A percentile compares a stretch with the other conserved stretches of the same genome.
Evolutionary conservation across 1,140 invertebrate species (phyloP).

Genomic region (Leptinotarsa lineolata): DNA sequence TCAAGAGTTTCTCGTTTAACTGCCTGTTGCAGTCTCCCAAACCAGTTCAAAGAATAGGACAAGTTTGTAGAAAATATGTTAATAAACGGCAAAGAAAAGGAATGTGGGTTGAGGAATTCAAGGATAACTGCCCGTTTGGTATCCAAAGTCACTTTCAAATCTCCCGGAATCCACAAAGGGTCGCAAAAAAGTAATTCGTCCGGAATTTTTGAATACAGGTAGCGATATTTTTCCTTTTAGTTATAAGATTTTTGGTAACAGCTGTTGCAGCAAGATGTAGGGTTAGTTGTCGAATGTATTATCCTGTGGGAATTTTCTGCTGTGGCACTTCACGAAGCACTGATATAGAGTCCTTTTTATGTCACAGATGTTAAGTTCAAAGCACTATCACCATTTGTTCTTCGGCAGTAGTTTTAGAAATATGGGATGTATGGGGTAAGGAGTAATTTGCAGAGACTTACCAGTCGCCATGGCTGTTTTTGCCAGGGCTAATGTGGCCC

Average conservation of each 20-base stretch:
- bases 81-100: conserved; percentile 19
- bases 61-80: conserved; percentile 13
- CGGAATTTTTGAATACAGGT: conserved; percentile 30
- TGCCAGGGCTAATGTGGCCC: conserved; percentile 45
- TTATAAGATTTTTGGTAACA: background rate
- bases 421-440: background rate
- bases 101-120: conserved; percentile 13
- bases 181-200: conserved; percentile 18
- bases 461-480: conserved; percentile 47
- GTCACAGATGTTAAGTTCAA: conserved; percentile 20
- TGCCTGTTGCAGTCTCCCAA: background rate
- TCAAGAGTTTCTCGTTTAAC: conserved; percentile 10
- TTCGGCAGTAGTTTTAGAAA: background rate
- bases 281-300: background rate
- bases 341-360: conserved; percentile 14
- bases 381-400: conserved; percentile 22
- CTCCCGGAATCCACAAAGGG: conserved; percentile 11
- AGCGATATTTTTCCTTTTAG: conserved; percentile 29
- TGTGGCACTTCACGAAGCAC: background rate
- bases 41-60: background rate
- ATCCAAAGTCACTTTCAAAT: conserved; percentile 5
- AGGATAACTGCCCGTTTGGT: conserved; percentile 21
- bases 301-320: background rate
- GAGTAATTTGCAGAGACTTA: conserved; percentile 35
- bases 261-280: background rate